Base-by-base conservation (phyloP, 2,113 vertebrate species). In the Tachysurus fulvidraco region DNA sequence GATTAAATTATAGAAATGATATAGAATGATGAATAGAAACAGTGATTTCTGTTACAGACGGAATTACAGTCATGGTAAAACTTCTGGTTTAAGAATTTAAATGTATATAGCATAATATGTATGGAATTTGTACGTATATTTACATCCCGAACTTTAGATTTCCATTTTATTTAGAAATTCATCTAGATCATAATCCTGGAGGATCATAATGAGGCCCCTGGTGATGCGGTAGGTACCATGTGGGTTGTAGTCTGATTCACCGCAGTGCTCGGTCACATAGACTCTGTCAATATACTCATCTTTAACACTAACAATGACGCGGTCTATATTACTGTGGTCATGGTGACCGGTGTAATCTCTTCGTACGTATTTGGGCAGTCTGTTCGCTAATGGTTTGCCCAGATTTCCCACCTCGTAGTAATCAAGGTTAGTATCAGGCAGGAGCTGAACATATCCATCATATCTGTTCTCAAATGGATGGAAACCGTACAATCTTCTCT, bases 361-460 rank as follows among this genome's bases (percentile, higher is more conserved):
- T 36, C n/a, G 23, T 17, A 89, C 71, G 0, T 14, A 5, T 21
- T 0, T 2, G 25, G 89, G 76, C 13, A 89, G 67, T 5, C 0
- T 2, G 0, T 52, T 3, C 0, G 59, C 13, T 12, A 19, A 21
- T 21, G 25, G n/a, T 14, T 28, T 36, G 8, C 46, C 16, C 81
- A 89, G 67, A 64, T 89, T 89, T 1, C 86, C 89, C 65, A 88
- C n/a, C 36, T 83, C 89, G 76, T 86, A 90, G 50, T 86, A 90
- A 10, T n/a, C 46, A 1, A 86, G 41, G 1, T 4, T 6, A 7
- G 10, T 36, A 0, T 81, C n/a, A 36, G 86, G 89, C 52, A 89
- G 86, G 54, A 90, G 55, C 16, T 1, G 19, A 12, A 74, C 69
- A 19, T 62, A 8, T 1, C 19, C 12, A 1, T 83, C 41, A 21